Percentiles rank a stretch among this genome's conserved stretches.
phyloP scores from a whole-genome alignment of 1,140 invertebrate genomes.

The Drosophila pruinosa region DNA sequence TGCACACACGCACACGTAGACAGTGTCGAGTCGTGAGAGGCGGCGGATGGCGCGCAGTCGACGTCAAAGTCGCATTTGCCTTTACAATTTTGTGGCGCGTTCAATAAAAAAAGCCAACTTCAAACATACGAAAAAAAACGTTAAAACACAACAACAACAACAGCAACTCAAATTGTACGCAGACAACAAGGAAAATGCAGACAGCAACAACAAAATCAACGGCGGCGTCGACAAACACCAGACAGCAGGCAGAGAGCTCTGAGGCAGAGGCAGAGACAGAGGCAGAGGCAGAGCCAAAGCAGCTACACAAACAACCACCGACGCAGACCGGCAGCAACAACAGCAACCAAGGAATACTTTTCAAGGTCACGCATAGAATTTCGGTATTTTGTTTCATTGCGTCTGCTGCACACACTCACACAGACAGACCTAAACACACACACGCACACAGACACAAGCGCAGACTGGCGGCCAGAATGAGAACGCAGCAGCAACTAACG shows the following conservation, averaged over 20 bases:
- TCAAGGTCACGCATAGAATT: slow-evolving; percentile 81
- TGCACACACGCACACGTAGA: not conserved
- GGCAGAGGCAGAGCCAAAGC: slow-evolving; percentile 31
- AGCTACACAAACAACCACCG: slow-evolving; percentile 70
- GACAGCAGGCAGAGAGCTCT: slow-evolving; percentile 39
- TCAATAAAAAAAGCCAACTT: slow-evolving; percentile 62
- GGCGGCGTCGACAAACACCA: slow-evolving; percentile 45
- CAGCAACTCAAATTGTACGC: slow-evolving; percentile 50
- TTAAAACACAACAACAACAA: slow-evolving; percentile 38
- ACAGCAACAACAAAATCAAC: slow-evolving; percentile 62
- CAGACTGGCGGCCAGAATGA: not conserved
- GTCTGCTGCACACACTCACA: slow-evolving; percentile 65
- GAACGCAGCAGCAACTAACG: not conserved
- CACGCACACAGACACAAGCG: not conserved
- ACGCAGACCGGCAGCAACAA: slow-evolving; percentile 49
- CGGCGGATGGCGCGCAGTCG: slow-evolving; percentile 29
- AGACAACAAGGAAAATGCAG: slow-evolving; percentile 80
- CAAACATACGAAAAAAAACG: slow-evolving; percentile 40
- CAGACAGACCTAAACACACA: slow-evolving; percentile 12
- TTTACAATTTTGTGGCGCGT: slow-evolving; percentile 69
- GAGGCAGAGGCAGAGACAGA: slow-evolving; percentile 21
- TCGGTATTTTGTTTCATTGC: slow-evolving; percentile 80
- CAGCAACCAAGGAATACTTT: slow-evolving; percentile 75
- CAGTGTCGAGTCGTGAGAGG: slow-evolving; percentile 20
- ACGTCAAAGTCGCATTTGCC: slow-evolving; percentile 58